These are phyloP conservation scores for Galeopsomyia nigrocyanea DNA, from an alignment of 2,888 invertebrate species.

Conservation along the genomic window DNA sequence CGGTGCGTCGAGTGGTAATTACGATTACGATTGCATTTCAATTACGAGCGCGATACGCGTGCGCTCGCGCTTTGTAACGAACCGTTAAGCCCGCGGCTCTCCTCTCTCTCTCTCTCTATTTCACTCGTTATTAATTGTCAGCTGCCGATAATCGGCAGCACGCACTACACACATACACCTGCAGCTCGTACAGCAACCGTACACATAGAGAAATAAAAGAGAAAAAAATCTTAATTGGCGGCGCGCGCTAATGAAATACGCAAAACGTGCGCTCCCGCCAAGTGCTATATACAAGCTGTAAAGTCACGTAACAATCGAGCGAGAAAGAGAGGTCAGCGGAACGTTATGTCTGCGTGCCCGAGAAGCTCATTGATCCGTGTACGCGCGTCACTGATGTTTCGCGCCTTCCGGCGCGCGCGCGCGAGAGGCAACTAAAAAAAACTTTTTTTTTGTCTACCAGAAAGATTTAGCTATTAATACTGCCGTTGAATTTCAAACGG, in stretches of 20 bases:
- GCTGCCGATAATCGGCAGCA: slow-evolving; percentile 21
- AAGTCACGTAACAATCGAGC: slow-evolving; percentile 25
- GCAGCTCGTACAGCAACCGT: too few relatives aligned
- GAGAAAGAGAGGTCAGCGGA: slow-evolving; percentile 4
- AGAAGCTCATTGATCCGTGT: not conserved
- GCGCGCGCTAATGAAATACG: slow-evolving; percentile 21
- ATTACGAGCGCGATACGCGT: slow-evolving; percentile 19
- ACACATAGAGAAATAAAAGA: not conserved
- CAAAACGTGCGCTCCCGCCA: not conserved
- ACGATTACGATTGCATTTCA: slow-evolving; percentile 42
- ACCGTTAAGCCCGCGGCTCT: slow-evolving; percentile 33
- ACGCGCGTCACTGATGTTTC: not conserved
- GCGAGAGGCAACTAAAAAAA: slow-evolving; percentile 6
- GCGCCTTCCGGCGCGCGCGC: not conserved
- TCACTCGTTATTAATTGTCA: slow-evolving; percentile 32
- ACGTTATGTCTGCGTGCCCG: not conserved
- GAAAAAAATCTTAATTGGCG: slow-evolving; percentile 34
- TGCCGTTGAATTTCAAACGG: slow-evolving; percentile 6
- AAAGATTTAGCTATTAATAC: slow-evolving; percentile 19
- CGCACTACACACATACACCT: too few relatives aligned
- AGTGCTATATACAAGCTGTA: slow-evolving; percentile 4
- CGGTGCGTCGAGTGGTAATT: slow-evolving; percentile 32
- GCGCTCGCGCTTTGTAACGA: not conserved
- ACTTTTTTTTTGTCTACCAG: not conserved
- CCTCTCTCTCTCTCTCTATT: slow-evolving; percentile 7